Conservation (phyloP, 2,888 invertebrate species). For the Drosophila greeni region DNA sequence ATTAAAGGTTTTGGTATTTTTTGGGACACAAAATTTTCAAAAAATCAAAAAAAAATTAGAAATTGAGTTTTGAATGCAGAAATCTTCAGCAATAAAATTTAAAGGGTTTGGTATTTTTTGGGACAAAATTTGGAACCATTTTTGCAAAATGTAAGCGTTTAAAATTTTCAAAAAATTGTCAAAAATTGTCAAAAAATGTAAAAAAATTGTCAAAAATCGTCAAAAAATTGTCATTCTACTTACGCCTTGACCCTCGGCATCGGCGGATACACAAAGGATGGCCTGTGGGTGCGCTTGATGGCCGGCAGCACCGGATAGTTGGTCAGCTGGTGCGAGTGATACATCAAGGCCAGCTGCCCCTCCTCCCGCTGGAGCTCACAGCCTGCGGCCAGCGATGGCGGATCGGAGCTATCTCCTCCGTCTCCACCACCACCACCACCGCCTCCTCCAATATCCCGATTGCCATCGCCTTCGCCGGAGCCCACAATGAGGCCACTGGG, state of each 20-base stretch:
- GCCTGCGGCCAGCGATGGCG: slow-evolving; percentile 71
- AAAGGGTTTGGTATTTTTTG: too few species aligned
- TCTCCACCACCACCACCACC: slow-evolving; percentile 35
- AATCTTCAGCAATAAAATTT: too few species aligned
- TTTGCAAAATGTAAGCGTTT: too few species aligned
- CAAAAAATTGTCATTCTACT: slow-evolving; percentile 56
- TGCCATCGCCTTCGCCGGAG: slow-evolving; percentile 65
- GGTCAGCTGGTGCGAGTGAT: slow-evolving; percentile 78
- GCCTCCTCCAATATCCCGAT: slow-evolving; percentile 47
- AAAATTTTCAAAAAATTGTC: too few species aligned
- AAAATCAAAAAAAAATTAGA: too few species aligned
- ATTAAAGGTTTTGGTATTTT: too few species aligned
- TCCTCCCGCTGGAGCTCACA: slow-evolving; percentile 68
- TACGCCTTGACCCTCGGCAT: slow-evolving; percentile 78
- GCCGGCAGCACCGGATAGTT: slow-evolving; percentile 78
- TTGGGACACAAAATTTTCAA: too few species aligned
- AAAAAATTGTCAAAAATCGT: too few species aligned
- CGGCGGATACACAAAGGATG: slow-evolving; percentile 77
- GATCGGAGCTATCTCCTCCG: slow-evolving; percentile 68
- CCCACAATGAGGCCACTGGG: slow-evolving; percentile 62
- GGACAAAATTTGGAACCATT: too few species aligned
- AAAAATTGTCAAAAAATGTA: too few species aligned
- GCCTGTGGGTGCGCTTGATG: slow-evolving; percentile 77
- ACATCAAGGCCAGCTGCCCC: slow-evolving; percentile 78
- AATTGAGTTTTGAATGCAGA: too few species aligned